Percentiles rank a stretch among this genome's conserved stretches.
These are phyloP conservation scores for Drosophila picticornis DNA, from an alignment of 2,888 invertebrate genomes.

Conservation along the genomic window DNA sequence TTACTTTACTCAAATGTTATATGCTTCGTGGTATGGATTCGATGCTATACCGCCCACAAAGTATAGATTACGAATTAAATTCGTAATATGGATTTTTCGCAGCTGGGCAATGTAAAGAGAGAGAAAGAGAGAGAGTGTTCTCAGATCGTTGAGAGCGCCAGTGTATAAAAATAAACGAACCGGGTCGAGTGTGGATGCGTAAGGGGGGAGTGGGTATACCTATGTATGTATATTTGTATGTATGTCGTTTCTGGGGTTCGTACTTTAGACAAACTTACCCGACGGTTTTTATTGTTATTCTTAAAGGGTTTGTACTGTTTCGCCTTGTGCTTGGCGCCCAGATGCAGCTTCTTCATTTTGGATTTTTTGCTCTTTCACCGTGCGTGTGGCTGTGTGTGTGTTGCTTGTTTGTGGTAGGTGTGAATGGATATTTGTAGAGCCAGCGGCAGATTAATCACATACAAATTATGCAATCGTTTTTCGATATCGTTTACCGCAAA, in stretches of 20 bases:
- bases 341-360: slow-evolving; percentile 81
- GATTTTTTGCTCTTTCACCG: not conserved
- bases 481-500: slow-evolving; percentile 10
- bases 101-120: slow-evolving; percentile 9
- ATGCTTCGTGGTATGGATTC: not conserved
- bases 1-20: not conserved
- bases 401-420: slow-evolving; percentile 3
- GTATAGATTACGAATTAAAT: not conserved
- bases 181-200: slow-evolving; percentile 18
- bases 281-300: slow-evolving; percentile 81
- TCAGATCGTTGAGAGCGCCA: slow-evolving; percentile 38
- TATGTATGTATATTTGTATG: not conserved
- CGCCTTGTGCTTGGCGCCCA: slow-evolving; percentile 74
- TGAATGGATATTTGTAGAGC: slow-evolving; percentile 12
- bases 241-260: slow-evolving; percentile 30
- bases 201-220: not conserved
- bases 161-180: slow-evolving; percentile 59
- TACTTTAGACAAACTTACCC: slow-evolving; percentile 81
- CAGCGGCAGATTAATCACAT: slow-evolving; percentile 40
- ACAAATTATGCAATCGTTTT: slow-evolving; percentile 73
- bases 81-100: not conserved
- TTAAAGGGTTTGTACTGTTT: slow-evolving; percentile 79
- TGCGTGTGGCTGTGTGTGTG: not conserved
- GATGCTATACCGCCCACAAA: not conserved
- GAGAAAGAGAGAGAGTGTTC: slow-evolving; percentile 7